Evolutionary conservation across 1,140 invertebrate species (phyloP), one percentile per base, ranked within the genome.

Genomic region (Sweltsa coloradensis): DNA sequence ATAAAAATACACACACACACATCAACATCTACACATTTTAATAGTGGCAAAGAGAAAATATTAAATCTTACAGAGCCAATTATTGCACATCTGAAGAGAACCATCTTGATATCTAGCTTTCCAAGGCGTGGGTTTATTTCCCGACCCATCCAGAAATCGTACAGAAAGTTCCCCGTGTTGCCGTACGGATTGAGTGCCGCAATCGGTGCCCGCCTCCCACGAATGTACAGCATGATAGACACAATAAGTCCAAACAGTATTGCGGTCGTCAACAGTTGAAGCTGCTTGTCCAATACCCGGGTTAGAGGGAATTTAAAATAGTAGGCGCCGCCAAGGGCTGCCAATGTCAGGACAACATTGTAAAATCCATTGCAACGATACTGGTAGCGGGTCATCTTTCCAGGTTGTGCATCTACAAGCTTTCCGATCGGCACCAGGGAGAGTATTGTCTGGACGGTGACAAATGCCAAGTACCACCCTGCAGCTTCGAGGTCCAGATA

Each of bases 81-180:
- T 39, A 75, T 31, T 40, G 66, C 64, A 53, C 64, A 50, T 51
- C 77, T 63, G 21, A 69, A 58, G 45, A 76, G 67, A 48, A 75
- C 62, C 36, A 79, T 67, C 66, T 92, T 92, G n/a, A 87, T 57
- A 59, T 91, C 83, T 22, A 90, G 57, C 6, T 66, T 65, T 41
- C 76, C 73, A 57, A 82, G 61, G 54, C 75, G 69, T 13, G 86
- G 85, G 68, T 86, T 85, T 3, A 89, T 60, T 62, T 89, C 84
- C 51, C 78, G 65, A 2, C 89, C 89, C 56, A 85, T 73, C 57
- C 83, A 85, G 57, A 85, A 88, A 56, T 89, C 83, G 58, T 87
- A 80, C 9, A 89, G 57, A 47, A 66, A 54, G 61, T 73, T 77
- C 16, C 80, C 79, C 40, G 75, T 78, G 41, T 78, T 78, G 21